These are phyloP conservation scores for Acleris holmiana DNA, from an alignment of 2,888 invertebrate species.

Conservation along the genomic window DNA sequence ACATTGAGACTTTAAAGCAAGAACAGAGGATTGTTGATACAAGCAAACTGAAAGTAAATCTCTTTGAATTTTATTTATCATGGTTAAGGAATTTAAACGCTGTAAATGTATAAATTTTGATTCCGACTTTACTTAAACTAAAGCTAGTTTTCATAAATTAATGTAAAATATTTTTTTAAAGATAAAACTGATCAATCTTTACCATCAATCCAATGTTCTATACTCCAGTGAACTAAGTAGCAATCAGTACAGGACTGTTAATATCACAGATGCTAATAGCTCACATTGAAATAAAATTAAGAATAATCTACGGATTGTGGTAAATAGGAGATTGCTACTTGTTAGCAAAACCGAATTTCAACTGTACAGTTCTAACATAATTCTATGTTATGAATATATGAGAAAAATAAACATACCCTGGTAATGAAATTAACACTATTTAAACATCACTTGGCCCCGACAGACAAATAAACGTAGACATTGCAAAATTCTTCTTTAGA, in stretches of 20 bases:
- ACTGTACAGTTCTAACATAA: conserved; percentile 27
- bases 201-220: conserved; percentile 16
- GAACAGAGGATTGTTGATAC: conserved; percentile 33
- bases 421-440: neutral
- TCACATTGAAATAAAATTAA: conserved; percentile 46
- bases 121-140: too few relatives aligned
- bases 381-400: neutral
- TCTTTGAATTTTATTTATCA: too few relatives aligned
- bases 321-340: conserved; percentile 25
- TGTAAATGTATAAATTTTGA: too few relatives aligned
- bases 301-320: conserved; percentile 6
- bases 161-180: too few relatives aligned
- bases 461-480: neutral
- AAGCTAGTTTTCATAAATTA: too few relatives aligned
- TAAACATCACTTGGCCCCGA: neutral
- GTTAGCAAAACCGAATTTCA: conserved; percentile 20
- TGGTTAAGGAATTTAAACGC: too few relatives aligned
- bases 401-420: conserved; percentile 13
- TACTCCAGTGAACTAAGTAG: conserved; percentile 64
- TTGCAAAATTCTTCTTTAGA: neutral
- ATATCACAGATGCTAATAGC: conserved; percentile 80
- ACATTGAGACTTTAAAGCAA: neutral
- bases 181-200: conserved; percentile 41
- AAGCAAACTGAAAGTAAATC: conserved; percentile 43
- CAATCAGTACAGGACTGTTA: conserved; percentile 74